Evolutionary conservation across 2,888 invertebrate species (phyloP), one percentile per base, ranked within the genome.

Genomic region (Octonoba sinensis): DNA sequence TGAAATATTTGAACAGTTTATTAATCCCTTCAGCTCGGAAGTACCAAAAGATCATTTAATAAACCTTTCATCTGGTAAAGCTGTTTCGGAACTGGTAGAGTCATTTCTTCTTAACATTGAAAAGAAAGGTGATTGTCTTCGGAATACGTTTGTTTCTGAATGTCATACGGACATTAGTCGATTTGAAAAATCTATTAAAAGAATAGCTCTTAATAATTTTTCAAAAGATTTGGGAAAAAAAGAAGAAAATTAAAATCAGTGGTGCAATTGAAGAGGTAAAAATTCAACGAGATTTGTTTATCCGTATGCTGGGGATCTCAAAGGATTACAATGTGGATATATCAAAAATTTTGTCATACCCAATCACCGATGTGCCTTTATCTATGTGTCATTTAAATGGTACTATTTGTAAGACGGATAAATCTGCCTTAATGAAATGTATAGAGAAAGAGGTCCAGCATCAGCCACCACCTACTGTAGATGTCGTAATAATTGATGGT

Each of bases 341-440:
- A 1, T 1, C 22, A 1, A 57, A 57, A 22, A 57, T 57, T 57
- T 57, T 57, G 20, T 8, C 57, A 1, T 22, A 57, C 20, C 57
- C 57, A 0, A 20, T 57, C 3, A 57, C 57, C 11, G 0, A 20
- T 20, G 57, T 57, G 57, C 57, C 57, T 22, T 18, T 56, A 8
- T 56, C 56, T 12, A 56, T 56, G 56, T 56, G 56, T 18, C 16
- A 56, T 56, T 56, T 56, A 2, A n/a, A 56, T 56, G 56, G 56
- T n/a, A 18, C 56, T 56, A 56, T 56, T 56, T 56, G 56, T 8
- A 56, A 56, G 18, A 56, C 56, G 4, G 20, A 56, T 20, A 56
- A 56, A 56, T 56, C 18, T 18, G 56, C 18, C 3, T 18, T 56
- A 3, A 18, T 56, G 56, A 56, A 56, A 18, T 56, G n/a, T 18